phyloP scores from a whole-genome alignment of 53 echinoderm and acorn worm species.

The Paracentrotus lividus region DNA sequence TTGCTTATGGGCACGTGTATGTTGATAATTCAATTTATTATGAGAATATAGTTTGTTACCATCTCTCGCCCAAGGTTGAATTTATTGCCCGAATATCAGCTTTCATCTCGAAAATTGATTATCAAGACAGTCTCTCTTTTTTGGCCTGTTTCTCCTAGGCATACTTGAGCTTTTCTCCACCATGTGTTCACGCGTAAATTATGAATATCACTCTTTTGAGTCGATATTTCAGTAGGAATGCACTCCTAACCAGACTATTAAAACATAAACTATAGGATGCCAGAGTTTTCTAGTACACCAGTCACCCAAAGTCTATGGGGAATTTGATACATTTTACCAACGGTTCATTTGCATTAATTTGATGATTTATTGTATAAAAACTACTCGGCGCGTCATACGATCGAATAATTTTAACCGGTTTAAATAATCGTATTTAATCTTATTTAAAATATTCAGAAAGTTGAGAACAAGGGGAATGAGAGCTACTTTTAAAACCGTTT shows the following conservation, averaged over 20 bases:
- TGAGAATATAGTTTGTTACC: not conserved
- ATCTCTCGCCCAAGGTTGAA: not conserved
- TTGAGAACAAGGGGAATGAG: no score
- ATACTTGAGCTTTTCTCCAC: not conserved
- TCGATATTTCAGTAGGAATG: not conserved
- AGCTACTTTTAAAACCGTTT: no score
- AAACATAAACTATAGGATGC: not conserved
- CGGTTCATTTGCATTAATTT: no score
- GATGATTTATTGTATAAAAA: no score
- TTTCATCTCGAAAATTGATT: conserved; percentile 23
- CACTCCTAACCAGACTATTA: not conserved
- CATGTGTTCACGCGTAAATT: not conserved
- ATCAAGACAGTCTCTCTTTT: not conserved
- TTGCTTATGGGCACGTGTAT: not conserved
- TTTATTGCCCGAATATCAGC: not conserved
- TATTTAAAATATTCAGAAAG: no score
- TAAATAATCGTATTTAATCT: no score
- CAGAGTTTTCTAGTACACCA: no score
- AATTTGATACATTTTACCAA: no score
- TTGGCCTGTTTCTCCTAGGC: conserved; percentile 10
- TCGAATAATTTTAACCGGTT: no score
- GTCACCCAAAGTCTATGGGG: no score
- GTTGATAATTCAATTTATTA: not conserved
- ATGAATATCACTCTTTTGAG: not conserved
- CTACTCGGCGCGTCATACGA: no score